Percentiles rank a stretch among this genome's conserved stretches.
Evolutionary conservation across 2,888 invertebrate genomes (phyloP).

Genomic region (Scaptomyza flava): DNA sequence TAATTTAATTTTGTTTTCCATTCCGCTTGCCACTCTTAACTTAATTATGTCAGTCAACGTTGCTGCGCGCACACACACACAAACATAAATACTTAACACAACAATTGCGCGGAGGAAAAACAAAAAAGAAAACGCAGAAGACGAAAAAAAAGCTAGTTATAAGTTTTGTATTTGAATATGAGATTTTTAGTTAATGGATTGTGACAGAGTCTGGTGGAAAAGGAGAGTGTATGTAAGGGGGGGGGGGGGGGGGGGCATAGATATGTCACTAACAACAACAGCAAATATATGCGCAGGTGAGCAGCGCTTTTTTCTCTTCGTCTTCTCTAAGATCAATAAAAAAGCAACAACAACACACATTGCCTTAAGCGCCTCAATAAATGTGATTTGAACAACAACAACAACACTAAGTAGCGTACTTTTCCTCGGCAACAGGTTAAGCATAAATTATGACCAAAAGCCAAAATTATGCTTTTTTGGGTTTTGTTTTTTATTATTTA

Average conservation of each 20-base stretch:
- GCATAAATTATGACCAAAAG: conserved; percentile 71
- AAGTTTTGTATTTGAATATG: conserved; percentile 30
- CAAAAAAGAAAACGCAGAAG: conserved; percentile 1
- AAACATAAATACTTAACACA: conserved; percentile 4
- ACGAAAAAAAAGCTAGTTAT: not conserved
- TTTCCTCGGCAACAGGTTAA: conserved; percentile 63
- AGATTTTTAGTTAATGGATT: conserved; percentile 46
- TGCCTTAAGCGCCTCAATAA: conserved; percentile 14
- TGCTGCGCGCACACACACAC: conserved; percentile 31
- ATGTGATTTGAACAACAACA: conserved; percentile 15
- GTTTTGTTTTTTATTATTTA: conserved; percentile 16
- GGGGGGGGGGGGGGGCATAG: not conserved
- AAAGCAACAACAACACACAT: conserved; percentile 11
- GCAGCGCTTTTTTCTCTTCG: conserved; percentile 13
- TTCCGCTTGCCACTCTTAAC: conserved; percentile 32
- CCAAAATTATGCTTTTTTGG: conserved; percentile 10
- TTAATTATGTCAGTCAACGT: conserved; percentile 67
- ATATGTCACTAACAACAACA: conserved; percentile 23
- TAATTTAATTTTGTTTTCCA: conserved; percentile 53
- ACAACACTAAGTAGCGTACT: conserved; percentile 15
- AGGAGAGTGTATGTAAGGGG: not conserved
- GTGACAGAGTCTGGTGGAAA: not conserved
- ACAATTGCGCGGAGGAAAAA: conserved; percentile 53
- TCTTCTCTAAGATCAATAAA: conserved; percentile 34
- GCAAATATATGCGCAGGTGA: conserved; percentile 48